Evolutionary conservation across 30 jellyfish, hydroid and myxozoan genomes (phyloP).

Genomic region (Pseudorhiza aurosa): DNA sequence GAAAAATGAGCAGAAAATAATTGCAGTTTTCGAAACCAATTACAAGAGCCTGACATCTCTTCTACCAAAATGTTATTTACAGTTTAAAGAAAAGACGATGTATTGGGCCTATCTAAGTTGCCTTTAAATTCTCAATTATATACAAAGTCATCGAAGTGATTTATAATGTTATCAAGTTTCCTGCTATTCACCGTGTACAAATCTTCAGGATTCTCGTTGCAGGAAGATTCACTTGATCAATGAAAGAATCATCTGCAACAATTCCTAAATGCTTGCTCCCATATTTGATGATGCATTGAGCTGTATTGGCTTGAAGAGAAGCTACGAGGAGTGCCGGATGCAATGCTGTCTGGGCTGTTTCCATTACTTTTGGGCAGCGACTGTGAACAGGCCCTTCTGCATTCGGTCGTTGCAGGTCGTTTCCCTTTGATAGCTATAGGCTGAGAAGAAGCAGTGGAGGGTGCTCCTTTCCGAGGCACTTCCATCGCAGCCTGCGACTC

Average conservation of each 20-base stretch:
- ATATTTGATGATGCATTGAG: slow-evolving; percentile 45
- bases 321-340: slow-evolving; percentile 45
- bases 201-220: too few species aligned
- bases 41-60: too few species aligned
- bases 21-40: too few species aligned
- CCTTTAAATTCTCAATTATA: too few species aligned
- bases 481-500: neutral
- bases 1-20: too few species aligned
- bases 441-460: slow-evolving; percentile 51
- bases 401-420: neutral
- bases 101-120: too few species aligned
- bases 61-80: too few species aligned
- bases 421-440: slow-evolving; percentile 54
- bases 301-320: slow-evolving; percentile 56
- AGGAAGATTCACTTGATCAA: neutral
- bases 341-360: slow-evolving; percentile 49
- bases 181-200: too few species aligned
- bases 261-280: slow-evolving; percentile 70
- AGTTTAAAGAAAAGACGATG: too few species aligned
- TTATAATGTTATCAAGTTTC: too few species aligned
- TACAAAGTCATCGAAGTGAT: too few species aligned
- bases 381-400: slow-evolving; percentile 19
- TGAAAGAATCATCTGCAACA: slow-evolving; percentile 69
- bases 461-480: slow-evolving; percentile 2
- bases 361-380: slow-evolving; percentile 53